Conservation (phyloP, 2,888 invertebrate species). For the Zele albiditarsus region DNA sequence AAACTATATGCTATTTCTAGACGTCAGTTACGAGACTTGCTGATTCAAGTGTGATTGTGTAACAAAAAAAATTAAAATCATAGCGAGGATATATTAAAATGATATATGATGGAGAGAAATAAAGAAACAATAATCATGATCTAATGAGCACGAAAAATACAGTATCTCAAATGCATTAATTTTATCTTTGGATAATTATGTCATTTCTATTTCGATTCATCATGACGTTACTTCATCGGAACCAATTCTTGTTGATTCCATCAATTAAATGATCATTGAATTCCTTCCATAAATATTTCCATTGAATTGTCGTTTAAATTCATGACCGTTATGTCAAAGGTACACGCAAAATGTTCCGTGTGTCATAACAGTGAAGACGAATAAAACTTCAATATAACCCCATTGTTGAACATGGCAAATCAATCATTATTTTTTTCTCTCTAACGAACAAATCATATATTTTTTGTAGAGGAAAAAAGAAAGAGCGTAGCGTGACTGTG, state of each 20-base stretch:
- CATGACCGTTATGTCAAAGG: not conserved
- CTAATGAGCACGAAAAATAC: not conserved
- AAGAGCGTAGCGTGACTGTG: not conserved
- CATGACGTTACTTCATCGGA: not conserved
- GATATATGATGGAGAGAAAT: not conserved
- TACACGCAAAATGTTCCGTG: not conserved
- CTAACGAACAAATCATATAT: not conserved
- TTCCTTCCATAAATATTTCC: not conserved
- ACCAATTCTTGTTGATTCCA: not conserved
- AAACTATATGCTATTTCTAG: slow-evolving; percentile 6
- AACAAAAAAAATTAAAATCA: not conserved
- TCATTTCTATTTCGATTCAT: slow-evolving; percentile 1
- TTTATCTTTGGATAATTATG: slow-evolving; percentile 4
- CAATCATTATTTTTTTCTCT: not conserved
- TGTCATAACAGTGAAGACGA: not conserved
- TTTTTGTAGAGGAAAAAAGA: not conserved
- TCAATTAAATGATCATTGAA: slow-evolving; percentile 3
- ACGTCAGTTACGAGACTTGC: not conserved
- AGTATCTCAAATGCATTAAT: not conserved
- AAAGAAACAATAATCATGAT: not conserved
- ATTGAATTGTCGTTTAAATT: not conserved
- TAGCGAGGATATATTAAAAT: not conserved
- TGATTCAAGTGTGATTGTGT: slow-evolving; percentile 10
- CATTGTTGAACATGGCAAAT: not conserved
- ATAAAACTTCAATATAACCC: not conserved